Conservation (phyloP, 1,140 invertebrate genomes). For the Piezodorus guildinii region DNA sequence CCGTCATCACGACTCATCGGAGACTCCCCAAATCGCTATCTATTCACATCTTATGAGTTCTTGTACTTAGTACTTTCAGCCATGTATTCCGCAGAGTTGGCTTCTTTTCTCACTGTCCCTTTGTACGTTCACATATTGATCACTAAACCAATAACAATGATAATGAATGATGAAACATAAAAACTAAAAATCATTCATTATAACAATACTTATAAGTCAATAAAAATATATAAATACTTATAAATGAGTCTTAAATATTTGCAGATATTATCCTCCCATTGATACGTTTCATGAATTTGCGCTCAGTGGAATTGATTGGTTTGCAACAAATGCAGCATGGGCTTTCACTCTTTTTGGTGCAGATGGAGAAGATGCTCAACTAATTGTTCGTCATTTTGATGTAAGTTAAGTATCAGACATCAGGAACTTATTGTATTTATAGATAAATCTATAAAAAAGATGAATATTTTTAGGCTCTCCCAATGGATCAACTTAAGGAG, state of each 20-base stretch:
- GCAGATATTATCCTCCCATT: slow-evolving; percentile 33
- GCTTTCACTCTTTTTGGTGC: slow-evolving; percentile 39
- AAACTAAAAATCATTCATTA: too few relatives aligned
- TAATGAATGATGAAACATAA: too few relatives aligned
- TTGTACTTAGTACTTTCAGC: slow-evolving; percentile 15
- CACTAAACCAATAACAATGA: too few relatives aligned
- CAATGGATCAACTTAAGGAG: slow-evolving; percentile 33
- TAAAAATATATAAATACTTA: too few relatives aligned
- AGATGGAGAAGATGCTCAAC: slow-evolving; percentile 29
- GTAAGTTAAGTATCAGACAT: neutral
- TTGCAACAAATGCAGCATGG: slow-evolving; percentile 44
- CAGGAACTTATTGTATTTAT: neutral
- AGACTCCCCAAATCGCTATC: slow-evolving; percentile 18
- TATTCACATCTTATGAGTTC: slow-evolving; percentile 22
- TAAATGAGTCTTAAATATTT: neutral
- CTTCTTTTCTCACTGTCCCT: slow-evolving; percentile 20
- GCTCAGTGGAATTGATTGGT: slow-evolving; percentile 39
- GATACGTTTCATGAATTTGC: slow-evolving; percentile 40
- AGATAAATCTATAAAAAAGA: slow-evolving; percentile 30
- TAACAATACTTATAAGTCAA: too few relatives aligned
- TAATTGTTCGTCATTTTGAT: neutral
- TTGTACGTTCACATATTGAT: neutral
- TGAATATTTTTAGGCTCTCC: slow-evolving; percentile 34
- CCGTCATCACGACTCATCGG: slow-evolving; percentile 15
- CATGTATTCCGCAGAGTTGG: slow-evolving; percentile 12